Evolutionary conservation across 2,888 invertebrate genomes (phyloP).

Genomic region (Ichneumoninae sp.): DNA sequence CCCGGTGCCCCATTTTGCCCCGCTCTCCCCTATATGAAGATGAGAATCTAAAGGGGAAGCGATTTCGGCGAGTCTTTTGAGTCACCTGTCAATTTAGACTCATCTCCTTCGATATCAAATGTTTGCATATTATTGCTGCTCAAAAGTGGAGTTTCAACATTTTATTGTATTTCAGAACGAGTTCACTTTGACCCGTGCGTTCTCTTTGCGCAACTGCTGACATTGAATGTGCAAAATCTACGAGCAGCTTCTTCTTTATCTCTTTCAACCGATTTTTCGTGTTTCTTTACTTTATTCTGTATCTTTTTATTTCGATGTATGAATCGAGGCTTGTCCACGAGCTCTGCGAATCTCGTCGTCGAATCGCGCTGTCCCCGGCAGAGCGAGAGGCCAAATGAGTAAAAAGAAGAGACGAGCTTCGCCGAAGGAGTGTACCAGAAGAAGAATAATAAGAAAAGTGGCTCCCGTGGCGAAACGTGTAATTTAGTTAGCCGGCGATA

Average conservation of each 20-base stretch:
- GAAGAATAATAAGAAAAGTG: constrained; percentile 63
- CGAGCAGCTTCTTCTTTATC: neutral
- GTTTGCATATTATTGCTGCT: neutral
- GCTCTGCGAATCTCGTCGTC: neutral
- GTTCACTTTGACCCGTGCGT: too few species aligned
- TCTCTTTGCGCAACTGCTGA: neutral
- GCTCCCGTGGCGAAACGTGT: constrained; percentile 61
- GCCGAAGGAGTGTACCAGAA: constrained; percentile 19
- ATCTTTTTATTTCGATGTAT: neutral
- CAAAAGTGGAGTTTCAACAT: too few species aligned
- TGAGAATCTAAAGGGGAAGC: neutral
- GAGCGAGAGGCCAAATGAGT: neutral
- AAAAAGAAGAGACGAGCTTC: constrained; percentile 24
- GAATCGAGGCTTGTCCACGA: neutral
- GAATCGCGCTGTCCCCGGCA: neutral
- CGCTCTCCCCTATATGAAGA: neutral
- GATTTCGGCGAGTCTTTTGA: neutral
- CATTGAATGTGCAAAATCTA: neutral
- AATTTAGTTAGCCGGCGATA: constrained; percentile 63
- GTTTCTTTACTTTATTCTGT: neutral
- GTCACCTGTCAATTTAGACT: neutral
- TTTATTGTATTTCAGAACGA: too few species aligned
- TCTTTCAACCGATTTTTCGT: neutral
- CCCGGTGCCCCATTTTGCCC: too few species aligned
- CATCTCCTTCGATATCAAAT: neutral